These are phyloP conservation scores for Unio pictorum DNA, from an alignment of 2,888 invertebrate species.

Conservation along the genomic window DNA sequence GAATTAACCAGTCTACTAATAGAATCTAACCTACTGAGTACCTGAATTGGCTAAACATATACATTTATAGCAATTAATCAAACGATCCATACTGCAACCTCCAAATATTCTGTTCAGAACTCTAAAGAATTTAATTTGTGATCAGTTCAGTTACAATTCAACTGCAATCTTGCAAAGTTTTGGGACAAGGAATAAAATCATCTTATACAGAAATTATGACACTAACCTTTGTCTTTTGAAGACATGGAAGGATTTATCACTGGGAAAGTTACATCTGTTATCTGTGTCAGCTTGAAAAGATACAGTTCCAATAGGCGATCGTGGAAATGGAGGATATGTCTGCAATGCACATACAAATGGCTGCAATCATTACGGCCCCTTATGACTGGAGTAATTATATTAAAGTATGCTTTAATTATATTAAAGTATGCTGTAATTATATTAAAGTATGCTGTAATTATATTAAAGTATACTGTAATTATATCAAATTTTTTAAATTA, in stretches of 20 bases:
- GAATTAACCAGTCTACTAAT: not conserved
- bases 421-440: too few relatives aligned
- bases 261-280: conserved; percentile 85
- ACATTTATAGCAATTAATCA: not conserved
- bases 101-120: too few relatives aligned
- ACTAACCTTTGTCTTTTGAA: conserved; percentile 82
- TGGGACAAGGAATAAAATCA: not conserved
- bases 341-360: conserved; percentile 11
- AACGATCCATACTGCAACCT: not conserved
- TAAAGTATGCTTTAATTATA: too few relatives aligned
- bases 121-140: too few relatives aligned
- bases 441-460: too few relatives aligned
- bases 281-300: conserved; percentile 90
- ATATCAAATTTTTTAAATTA: too few relatives aligned
- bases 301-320: conserved; percentile 77
- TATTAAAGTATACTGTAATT: too few relatives aligned
- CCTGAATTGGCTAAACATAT: not conserved
- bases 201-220: not conserved
- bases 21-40: not conserved
- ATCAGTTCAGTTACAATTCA: too few relatives aligned
- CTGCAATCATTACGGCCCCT: too few relatives aligned
- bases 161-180: too few relatives aligned
- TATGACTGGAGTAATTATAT: too few relatives aligned
- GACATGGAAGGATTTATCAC: conserved; percentile 80
- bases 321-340: conserved; percentile 39